Percentiles rank a stretch among this genome's conserved stretches.
Evolutionary conservation across 2,113 vertebrate species (phyloP).

Genomic region (Tapirus terrestris): DNA sequence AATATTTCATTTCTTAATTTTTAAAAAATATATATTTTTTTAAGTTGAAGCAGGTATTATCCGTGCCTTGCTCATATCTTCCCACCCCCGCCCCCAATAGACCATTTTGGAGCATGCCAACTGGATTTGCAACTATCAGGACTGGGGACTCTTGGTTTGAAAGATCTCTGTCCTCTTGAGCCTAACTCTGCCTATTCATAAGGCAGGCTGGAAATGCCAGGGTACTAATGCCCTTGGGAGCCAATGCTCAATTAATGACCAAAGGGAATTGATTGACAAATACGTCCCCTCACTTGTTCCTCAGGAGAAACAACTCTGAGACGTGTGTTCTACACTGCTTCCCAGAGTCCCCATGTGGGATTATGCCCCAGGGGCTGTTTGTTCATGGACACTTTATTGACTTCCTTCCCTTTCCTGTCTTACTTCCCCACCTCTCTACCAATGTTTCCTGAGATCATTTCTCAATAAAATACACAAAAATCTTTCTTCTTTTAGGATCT

Average conservation of each 20-base stretch:
- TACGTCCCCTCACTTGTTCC: background rate
- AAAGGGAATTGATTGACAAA: background rate
- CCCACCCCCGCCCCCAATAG: background rate
- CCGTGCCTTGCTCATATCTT: background rate
- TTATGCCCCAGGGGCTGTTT: background rate
- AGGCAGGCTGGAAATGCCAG: background rate
- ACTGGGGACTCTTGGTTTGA: background rate
- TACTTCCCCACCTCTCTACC: background rate
- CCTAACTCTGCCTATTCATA: accelerated
- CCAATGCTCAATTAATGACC: background rate
- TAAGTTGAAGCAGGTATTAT: background rate
- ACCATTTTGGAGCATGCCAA: background rate
- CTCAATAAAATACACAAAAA: background rate
- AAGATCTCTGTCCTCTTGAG: too few relatives aligned
- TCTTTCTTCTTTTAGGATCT: background rate
- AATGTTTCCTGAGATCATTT: background rate
- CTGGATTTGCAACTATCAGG: background rate
- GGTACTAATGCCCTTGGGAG: background rate
- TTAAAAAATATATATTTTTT: background rate
- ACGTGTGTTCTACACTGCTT: background rate
- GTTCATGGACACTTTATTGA: background rate
- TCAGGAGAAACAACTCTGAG: background rate
- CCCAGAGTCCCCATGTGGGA: background rate
- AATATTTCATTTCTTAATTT: background rate
- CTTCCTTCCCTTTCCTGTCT: background rate